Evolutionary conservation across 2,888 invertebrate genomes (phyloP).

Genomic region (Melieria omissa): DNA sequence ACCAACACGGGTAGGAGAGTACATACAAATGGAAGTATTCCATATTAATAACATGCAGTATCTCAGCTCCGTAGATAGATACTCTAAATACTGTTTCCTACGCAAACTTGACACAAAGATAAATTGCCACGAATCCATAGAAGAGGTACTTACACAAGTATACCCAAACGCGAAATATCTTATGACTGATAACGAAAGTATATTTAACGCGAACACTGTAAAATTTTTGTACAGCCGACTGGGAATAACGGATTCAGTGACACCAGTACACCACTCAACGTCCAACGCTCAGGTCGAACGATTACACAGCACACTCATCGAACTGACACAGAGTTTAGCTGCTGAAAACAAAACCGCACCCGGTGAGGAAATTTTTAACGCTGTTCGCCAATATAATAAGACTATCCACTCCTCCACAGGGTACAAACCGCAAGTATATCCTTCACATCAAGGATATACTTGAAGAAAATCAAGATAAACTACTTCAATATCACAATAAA

Average conservation of each 20-base stretch:
- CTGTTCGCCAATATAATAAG: constrained; percentile 4
- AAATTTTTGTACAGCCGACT: constrained; percentile 16
- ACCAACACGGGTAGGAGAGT: constrained; percentile 16
- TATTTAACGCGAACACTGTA: not conserved
- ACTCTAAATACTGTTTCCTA: constrained; percentile 20
- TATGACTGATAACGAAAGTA: constrained; percentile 17
- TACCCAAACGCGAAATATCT: constrained; percentile 30
- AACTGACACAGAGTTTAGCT: not conserved
- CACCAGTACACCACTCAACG: constrained; percentile 14
- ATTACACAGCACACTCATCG: constrained; percentile 18
- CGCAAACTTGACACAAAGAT: constrained; percentile 15
- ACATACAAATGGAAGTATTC: constrained; percentile 28
- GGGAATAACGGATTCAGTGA: constrained; percentile 9
- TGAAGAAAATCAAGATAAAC: not conserved
- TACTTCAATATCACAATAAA: not conserved
- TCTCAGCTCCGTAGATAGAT: constrained; percentile 9
- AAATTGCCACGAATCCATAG: constrained; percentile 22
- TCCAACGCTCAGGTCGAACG: constrained; percentile 21
- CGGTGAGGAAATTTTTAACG: constrained; percentile 18
- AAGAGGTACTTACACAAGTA: constrained; percentile 30
- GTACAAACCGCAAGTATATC: constrained; percentile 7
- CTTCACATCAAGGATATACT: constrained; percentile 3
- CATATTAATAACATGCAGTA: constrained; percentile 14
- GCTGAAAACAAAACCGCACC: constrained; percentile 11
- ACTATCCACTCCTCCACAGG: constrained; percentile 3